These are phyloP conservation scores for Siniperca undulata DNA, from an alignment of 2,797 vertebrate species.

Conservation along the genomic window DNA sequence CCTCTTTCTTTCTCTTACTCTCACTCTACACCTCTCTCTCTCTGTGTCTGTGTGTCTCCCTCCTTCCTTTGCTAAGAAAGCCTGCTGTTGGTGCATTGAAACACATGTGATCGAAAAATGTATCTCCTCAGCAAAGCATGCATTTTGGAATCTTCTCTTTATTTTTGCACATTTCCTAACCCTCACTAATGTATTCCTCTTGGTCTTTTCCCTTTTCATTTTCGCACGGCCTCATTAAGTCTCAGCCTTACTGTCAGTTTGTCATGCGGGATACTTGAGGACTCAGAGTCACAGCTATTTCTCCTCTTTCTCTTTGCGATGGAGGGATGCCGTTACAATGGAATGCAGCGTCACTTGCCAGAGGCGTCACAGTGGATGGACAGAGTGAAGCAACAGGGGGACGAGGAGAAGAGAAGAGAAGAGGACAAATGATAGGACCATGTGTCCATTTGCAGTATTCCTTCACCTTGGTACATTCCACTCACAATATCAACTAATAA, in stretches of 20 bases:
- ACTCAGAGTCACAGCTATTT: constrained; percentile 52
- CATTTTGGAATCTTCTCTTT: constrained; percentile 42
- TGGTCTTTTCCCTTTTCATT: constrained; percentile 3
- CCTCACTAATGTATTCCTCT: constrained; percentile 18
- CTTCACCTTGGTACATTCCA: constrained; percentile 35
- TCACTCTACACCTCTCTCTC: constrained; percentile 14
- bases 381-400: constrained; percentile 62
- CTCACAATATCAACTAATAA: constrained; percentile 17
- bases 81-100: constrained; percentile 47
- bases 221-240: neutral
- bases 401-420: constrained; percentile 23
- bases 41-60: constrained; percentile 17
- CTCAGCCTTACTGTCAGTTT: constrained; percentile 19
- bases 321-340: constrained; percentile 81
- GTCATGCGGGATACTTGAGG: constrained; percentile 60
- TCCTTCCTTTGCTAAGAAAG: constrained; percentile 38
- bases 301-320: constrained; percentile 63
- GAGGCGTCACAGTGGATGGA: constrained; percentile 79
- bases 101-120: constrained; percentile 62
- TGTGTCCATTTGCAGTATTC: constrained; percentile 41
- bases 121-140: constrained; percentile 45
- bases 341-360: constrained; percentile 80
- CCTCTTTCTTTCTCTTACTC: constrained; percentile 23
- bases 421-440: constrained; percentile 36
- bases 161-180: constrained; percentile 37